Percentiles rank a stretch among this genome's conserved stretches.
Evolutionary conservation across 2,888 invertebrate genomes (phyloP).

Genomic region (Helicoverpa assulta): DNA sequence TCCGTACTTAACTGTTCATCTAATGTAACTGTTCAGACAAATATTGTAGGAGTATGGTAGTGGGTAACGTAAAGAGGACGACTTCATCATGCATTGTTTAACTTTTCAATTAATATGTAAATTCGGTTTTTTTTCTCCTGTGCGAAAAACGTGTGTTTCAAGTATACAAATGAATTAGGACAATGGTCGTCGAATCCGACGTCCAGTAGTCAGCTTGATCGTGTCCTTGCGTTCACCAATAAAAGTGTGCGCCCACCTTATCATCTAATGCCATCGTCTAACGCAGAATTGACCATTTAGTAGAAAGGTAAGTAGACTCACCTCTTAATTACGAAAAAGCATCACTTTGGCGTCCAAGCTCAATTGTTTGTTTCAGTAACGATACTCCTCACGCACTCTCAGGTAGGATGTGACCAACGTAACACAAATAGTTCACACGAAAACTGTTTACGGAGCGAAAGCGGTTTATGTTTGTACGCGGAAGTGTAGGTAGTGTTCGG

Average conservation of each 20-base stretch:
- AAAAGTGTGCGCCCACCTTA: constrained; percentile 77
- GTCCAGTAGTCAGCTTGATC: constrained; percentile 63
- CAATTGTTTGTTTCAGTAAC: constrained; percentile 62
- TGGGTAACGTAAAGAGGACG: constrained; percentile 45
- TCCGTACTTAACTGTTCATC: constrained; percentile 65
- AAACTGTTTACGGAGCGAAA: constrained; percentile 86
- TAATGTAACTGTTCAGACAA: constrained; percentile 62
- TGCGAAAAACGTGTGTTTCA: constrained; percentile 48
- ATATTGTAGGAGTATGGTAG: constrained; percentile 58
- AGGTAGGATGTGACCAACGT: constrained; percentile 63
- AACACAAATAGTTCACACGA: constrained; percentile 78
- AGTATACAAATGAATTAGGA: constrained; percentile 60
- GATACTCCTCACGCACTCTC: constrained; percentile 63
- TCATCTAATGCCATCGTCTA: constrained; percentile 85
- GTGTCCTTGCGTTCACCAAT: constrained; percentile 87
- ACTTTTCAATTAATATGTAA: constrained; percentile 60
- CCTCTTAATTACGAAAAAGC: constrained; percentile 80
- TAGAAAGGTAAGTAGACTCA: constrained; percentile 83
- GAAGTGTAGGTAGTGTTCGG: constrained; percentile 72
- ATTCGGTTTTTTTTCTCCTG: constrained; percentile 45
- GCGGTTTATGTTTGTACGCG: constrained; percentile 77
- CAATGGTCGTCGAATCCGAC: constrained; percentile 64
- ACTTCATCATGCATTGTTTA: constrained; percentile 56
- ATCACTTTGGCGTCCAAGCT: constrained; percentile 75
- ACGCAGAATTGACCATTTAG: constrained; percentile 72